Conservation (phyloP, 1,140 invertebrate genomes). For the Dreissena polymorpha region DNA sequence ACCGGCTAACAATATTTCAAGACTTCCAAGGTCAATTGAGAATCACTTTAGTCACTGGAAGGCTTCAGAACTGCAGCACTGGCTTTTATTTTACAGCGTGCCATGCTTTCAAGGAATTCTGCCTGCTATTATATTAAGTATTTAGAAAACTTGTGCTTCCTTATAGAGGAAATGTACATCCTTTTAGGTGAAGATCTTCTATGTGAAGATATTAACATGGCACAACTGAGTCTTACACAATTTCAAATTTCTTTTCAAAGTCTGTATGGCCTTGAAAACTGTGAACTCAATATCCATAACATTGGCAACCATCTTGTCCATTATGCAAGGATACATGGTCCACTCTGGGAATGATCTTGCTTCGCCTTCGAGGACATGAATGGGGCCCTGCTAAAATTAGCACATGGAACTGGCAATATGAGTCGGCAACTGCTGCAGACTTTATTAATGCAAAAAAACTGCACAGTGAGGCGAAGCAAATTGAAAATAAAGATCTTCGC, state of each 20-base stretch:
- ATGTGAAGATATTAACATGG: not conserved
- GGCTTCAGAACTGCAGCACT: constrained; percentile 39
- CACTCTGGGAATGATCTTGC: not conserved
- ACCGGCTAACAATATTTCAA: constrained; percentile 1
- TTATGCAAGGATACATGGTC: not conserved
- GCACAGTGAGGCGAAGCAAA: not conserved
- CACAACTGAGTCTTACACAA: not conserved
- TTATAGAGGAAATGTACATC: constrained; percentile 19
- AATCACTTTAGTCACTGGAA: constrained; percentile 40
- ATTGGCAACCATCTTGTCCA: not conserved
- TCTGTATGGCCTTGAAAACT: not conserved
- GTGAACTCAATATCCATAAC: not conserved
- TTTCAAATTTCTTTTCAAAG: not conserved
- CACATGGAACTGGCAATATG: constrained; percentile 19
- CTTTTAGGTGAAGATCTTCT: not conserved
- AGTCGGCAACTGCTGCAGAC: not conserved
- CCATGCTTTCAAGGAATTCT: constrained; percentile 34
- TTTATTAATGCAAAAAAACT: not conserved
- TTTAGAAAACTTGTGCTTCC: constrained; percentile 25
- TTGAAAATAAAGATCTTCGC: not conserved
- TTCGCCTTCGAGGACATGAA: constrained; percentile 36
- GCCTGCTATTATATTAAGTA: constrained; percentile 35
- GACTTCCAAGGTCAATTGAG: constrained; percentile 9
- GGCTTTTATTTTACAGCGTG: constrained; percentile 43
- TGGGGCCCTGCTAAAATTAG: not conserved